Evolutionary conservation across 1,140 invertebrate genomes (phyloP), one percentile per base, ranked within the genome.

Genomic region (Uloborus diversus): DNA sequence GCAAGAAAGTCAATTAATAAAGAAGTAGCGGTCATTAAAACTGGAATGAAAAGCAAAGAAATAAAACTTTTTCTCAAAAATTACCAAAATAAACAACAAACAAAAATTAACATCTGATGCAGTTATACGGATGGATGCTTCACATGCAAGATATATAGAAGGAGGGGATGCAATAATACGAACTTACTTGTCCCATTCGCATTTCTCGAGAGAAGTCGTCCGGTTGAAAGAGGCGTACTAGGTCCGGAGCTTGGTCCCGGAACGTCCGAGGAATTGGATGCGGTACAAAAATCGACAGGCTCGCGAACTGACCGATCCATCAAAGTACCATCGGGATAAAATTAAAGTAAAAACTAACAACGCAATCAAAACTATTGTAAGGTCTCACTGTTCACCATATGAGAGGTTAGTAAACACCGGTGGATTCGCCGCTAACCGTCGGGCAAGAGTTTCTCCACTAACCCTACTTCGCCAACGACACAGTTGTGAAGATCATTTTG

Each of bases 151-250:
- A n/a, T n/a, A n/a, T n/a, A n/a, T n/a, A n/a, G n/a, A n/a, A n/a
- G n/a, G n/a, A n/a, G n/a, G n/a, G n/a, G n/a, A n/a, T n/a, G n/a
- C n/a, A n/a, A n/a, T n/a, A n/a, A 20, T 42, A 9, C 17, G 47
- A 56, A 78, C 73, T 78, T 53, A 78, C 73, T 78, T 78, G 73
- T 78, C 62, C 73, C 73, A 66, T 78, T 78, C 49, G 73, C 73
- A 66, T 78, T 78, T 65, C 73, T 53, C 17, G 73, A 65, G 20
- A 78, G 73, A 35, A 78, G 73, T n/a, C 73, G 73, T 64, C 73
- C 73, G 11, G 47, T 27, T n/a, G 73, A 78, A 7, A 78, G 62
- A 56, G 73, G 73, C 28, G 73, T 66, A 25, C 49, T 78, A 35
- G 73, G 32, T n/a, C 61, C 42, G 20, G 73, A 66, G 42, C 30